Percentiles rank a stretch among this genome's conserved stretches.
These are phyloP conservation scores for Lipotes vexillifer DNA, from an alignment of 2,113 vertebrate genomes.

Conservation along the genomic window DNA sequence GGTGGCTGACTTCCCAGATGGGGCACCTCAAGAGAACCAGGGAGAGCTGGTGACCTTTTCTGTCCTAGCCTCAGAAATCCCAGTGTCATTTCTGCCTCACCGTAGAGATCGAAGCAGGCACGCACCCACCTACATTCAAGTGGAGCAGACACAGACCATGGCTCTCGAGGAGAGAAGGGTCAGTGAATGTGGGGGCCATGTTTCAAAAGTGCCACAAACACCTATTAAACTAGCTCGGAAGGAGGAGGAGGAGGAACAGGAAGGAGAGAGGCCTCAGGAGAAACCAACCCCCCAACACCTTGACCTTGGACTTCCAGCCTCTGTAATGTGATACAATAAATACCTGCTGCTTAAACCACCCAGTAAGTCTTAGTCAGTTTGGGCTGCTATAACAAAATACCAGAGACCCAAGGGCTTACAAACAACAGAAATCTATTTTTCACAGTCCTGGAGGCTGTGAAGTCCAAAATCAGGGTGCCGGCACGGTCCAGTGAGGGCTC, in stretches of 20 bases:
- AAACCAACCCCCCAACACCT: background rate
- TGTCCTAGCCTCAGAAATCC: background rate
- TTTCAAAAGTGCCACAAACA: background rate
- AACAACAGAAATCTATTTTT: background rate
- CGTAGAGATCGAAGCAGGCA: background rate
- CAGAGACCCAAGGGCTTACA: background rate
- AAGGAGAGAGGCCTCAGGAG: background rate
- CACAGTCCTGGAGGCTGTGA: background rate
- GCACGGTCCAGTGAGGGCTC: background rate
- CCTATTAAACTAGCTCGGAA: background rate
- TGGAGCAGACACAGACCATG: background rate
- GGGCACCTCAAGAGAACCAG: background rate
- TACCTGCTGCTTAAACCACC: background rate
- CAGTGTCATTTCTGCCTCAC: rapidly evolving
- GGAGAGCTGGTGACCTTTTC: background rate
- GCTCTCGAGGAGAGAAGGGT: background rate
- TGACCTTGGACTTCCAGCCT: background rate
- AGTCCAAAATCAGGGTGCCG: background rate
- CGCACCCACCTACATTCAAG: background rate
- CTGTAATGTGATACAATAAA: background rate
- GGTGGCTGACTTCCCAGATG: background rate
- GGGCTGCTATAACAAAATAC: background rate
- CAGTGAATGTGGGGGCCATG: background rate
- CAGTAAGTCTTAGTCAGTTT: background rate
- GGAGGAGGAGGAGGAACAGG: background rate